Evolutionary conservation across 2,113 vertebrate species (phyloP), one percentile per base, ranked within the genome.

Genomic region (Regulus satrapa): DNA sequence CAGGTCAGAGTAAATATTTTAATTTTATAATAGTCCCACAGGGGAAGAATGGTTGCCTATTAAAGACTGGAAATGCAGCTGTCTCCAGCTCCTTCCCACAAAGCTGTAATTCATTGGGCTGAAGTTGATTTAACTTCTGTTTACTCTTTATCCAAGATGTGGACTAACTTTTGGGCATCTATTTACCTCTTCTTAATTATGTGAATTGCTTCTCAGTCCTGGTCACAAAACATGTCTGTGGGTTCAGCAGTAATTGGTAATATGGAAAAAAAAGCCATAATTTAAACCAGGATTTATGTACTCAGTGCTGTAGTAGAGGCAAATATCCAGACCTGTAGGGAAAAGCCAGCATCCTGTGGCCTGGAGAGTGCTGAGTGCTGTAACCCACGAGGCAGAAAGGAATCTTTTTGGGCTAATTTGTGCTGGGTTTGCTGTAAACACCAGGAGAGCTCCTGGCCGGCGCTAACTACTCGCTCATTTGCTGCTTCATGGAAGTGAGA

Each of bases 401-500:
- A 91, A 66, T n/a, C 52, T n/a, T 75, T 55, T 28, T 26, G 73
- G 69, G 73, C 34, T 76, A 16, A 51, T 49, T 76, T 26, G 55
- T 67, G 46, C 59, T 89, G 64, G 64, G n/a, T 24, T 18, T 89
- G 55, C 41, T 45, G 51, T 61, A 40, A 79, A 17, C 32, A 55
- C 28, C 23, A 8, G 38, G 43, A 83, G 58, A 46, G 34, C 52
- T 75, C 41, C 48, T 41, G 63, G 85, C 73, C 87, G 93, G 78
- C 85, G n/a, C 54, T n/a, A 40, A 0, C 36, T 24, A 1, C 66
- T 75, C 2, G 0, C 54, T 51, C 4, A 0, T n/a, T 32, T 21
- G 2, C 36, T 68, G 73, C 81, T 51, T 32, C 0, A 0, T 51
- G 74, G 45, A 88, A 92, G 11, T 14, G 68, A 49, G 41, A 80